Base-by-base conservation (phyloP, 2,113 vertebrate genomes). In the Sardina pilchardus region DNA sequence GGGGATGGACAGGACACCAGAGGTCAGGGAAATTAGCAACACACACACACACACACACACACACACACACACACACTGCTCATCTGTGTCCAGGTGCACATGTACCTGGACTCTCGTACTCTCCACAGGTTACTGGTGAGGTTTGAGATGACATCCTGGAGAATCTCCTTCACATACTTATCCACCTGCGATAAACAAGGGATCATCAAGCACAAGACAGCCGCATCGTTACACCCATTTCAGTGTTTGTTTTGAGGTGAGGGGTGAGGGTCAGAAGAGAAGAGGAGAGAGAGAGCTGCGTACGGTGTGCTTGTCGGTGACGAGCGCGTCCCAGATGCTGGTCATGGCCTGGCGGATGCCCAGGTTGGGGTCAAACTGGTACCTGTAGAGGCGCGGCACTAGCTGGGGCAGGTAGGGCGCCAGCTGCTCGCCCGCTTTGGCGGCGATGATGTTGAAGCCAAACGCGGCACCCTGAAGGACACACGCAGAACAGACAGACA, bases 331-430 rank as follows among this genome's bases (percentile, higher is more conserved):
- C 98, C 98, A 99, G 93, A 99, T 99, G 93, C 97, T 98, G 82
- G 96, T 99, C 98, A 99, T 99, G 81, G 98, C 97, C 91, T 98
- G 97, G 34, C 98, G 96, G 89, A 99, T 97, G 87, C 95, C 96
- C 90, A 97, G 92, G 93, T 99, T 99, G 81, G 98, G 98, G 89
- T 99, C 98, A 95, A 99, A 99, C 93, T 99, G 98, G 89, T 99
- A 99, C 84, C 97, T 96, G 89, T 99, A 99, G 71, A 99, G 97
- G 12, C 98, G 97, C 6, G 98, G 98, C 86, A 99, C 96, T 4
- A 99, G 93, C 83, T 98, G 97, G 16, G 97, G 95, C 88, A 99
- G 94, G 90, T 97, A 99, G 0, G 97, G 97, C 87, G 97, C 95
- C 82, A 99, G 93, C 82, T 99, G 98, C 88, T 99, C 98, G 63